Percentiles rank a stretch among this genome's conserved stretches.
phyloP scores from a whole-genome alignment of 2,888 invertebrate species.

The Ormyrus rosae region DNA sequence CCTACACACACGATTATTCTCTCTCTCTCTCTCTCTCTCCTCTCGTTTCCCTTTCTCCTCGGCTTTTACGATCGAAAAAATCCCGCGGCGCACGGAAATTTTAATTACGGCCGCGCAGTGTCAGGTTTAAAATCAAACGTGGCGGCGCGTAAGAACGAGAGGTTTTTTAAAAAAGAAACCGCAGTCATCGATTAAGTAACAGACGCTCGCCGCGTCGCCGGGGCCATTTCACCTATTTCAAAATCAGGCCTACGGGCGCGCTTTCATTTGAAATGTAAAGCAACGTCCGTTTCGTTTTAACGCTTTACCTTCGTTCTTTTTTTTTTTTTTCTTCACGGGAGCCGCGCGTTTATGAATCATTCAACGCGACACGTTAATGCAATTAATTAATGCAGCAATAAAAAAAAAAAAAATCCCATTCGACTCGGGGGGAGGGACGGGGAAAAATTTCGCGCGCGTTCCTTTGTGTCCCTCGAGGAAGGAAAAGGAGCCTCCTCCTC shows the following conservation, averaged over 20 bases:
- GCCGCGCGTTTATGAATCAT: background rate
- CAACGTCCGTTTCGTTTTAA: too few relatives aligned
- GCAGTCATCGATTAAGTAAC: constrained; percentile 36
- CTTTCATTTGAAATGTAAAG: constrained; percentile 2
- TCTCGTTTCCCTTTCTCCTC: background rate
- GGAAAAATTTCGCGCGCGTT: constrained; percentile 30
- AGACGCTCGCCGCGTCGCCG: too few relatives aligned
- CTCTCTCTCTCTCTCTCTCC: background rate
- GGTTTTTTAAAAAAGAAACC: constrained; percentile 36
- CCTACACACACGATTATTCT: background rate
- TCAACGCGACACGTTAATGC: constrained; percentile 9
- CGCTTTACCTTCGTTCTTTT: too few relatives aligned
- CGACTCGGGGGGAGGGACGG: too few relatives aligned
- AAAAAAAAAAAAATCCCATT: constrained; percentile 12
- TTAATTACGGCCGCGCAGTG: constrained; percentile 40
- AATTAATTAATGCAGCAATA: background rate
- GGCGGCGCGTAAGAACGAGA: background rate
- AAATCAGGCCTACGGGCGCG: constrained; percentile 7
- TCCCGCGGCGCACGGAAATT: background rate
- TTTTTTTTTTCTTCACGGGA: too few relatives aligned
- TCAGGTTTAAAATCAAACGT: constrained; percentile 29
- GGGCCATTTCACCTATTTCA: constrained; percentile 49
- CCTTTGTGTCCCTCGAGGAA: constrained; percentile 11
- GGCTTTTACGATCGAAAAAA: background rate
- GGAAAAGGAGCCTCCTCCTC: background rate